Evolutionary conservation across 1,140 invertebrate genomes (phyloP), one percentile per base, ranked within the genome.

Genomic region (Musca domestica): DNA sequence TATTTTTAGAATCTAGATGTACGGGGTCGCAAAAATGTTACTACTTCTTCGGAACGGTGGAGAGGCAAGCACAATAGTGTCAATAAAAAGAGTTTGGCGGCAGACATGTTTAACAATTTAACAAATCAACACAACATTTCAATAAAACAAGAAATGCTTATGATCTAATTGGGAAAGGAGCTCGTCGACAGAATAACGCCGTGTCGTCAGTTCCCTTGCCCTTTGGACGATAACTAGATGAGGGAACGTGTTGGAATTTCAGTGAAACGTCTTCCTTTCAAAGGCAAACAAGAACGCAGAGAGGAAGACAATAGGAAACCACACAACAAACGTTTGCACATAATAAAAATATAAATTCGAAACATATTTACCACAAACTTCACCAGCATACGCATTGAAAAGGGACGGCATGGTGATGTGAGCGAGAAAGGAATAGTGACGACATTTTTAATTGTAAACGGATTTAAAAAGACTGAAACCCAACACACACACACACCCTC

Each of bases 391-490:
- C 2, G 27, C 27, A 10, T 34, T 9, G n/a, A 2, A 61, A 22
- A 15, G 27, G 12, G 27, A 69, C 48, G 65, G 71, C 4, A 2
- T 30, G 46, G 30, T 30, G 68, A n/a, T 64, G 23, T 46, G 12
- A 68, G 54, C 52, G 48, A 67, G 65, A 67, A 46, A 27, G 64
- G 3, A 67, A 54, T 67, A 73, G 74, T 76, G 77, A 77, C 77
- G 77, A 80, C 77, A 80, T 80, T 80, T 80, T 80, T 80, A 80
- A 80, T 80, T 80, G 77, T 77, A 77, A 78, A 80, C 78, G 77
- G 80, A 74, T 80, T 80, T 72, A 77, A 64, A 34, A 61, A n/a
- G 17, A 19, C 25, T 20, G n/a, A 2, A 7, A 41, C 34, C 6
- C 34, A 41, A 41, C 34, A n/a, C 10, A 41, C 4, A 5, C 34